phyloP scores from a whole-genome alignment of 2,113 vertebrate genomes.

The Sinocyclocheilus anshuiensis region DNA sequence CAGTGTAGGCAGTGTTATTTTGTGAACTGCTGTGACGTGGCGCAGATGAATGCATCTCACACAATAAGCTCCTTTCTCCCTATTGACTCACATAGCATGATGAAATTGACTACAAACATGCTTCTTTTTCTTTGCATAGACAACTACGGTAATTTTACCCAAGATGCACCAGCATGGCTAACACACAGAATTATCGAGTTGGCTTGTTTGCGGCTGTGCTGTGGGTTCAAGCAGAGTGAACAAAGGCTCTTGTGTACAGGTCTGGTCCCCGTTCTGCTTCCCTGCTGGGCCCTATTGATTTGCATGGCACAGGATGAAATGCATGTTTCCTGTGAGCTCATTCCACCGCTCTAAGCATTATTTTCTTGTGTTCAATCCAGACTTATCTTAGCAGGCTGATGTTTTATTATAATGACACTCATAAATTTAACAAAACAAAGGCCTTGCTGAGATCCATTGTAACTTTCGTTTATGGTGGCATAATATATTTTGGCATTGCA shows the following conservation, averaged over 20 bases:
- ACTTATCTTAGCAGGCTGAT: slow-evolving; percentile 64
- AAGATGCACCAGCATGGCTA: background rate
- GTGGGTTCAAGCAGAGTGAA: background rate
- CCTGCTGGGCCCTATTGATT: slow-evolving; percentile 70
- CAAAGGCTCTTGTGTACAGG: slow-evolving; percentile 35
- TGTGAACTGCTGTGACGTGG: background rate
- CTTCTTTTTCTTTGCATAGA: background rate
- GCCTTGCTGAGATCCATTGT: slow-evolving; percentile 59
- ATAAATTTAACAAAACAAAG: slow-evolving; percentile 68
- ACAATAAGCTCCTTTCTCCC: background rate
- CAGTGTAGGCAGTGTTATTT: background rate
- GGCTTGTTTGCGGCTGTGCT: background rate
- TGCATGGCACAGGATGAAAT: slow-evolving; percentile 70
- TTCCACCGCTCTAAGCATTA: slow-evolving; percentile 69
- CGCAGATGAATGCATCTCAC: background rate
- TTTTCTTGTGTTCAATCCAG: slow-evolving; percentile 65
- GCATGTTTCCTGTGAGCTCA: slow-evolving; percentile 63
- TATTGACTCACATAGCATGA: slow-evolving; percentile 1
- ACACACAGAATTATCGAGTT: background rate
- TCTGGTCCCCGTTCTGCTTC: slow-evolving; percentile 54
- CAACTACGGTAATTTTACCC: background rate
- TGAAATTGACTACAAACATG: background rate
- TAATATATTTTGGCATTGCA: slow-evolving; percentile 36
- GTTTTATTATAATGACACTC: slow-evolving; percentile 68
- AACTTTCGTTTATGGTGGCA: slow-evolving; percentile 48